A percentile compares a stretch with the other conserved stretches of the same genome.
Conservation (phyloP, 1,140 invertebrate species). For the Papilio glaucus region DNA sequence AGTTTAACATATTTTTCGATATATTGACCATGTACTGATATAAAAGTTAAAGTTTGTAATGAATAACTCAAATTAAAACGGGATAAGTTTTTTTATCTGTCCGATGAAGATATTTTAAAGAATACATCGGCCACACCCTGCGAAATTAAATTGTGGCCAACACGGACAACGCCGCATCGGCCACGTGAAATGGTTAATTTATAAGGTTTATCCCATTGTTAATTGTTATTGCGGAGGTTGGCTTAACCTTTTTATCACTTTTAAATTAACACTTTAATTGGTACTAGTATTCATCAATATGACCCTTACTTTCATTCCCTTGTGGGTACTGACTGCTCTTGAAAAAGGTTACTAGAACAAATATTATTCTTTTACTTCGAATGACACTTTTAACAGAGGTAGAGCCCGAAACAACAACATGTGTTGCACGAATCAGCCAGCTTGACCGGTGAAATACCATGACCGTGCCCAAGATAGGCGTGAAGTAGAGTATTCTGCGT, state of each 20-base stretch:
- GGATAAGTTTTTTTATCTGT: slow-evolving; percentile 47
- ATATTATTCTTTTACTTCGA: too few relatives aligned
- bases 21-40: background rate
- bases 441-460: too few relatives aligned
- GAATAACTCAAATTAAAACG: slow-evolving; percentile 32
- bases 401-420: too few relatives aligned
- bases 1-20: too few relatives aligned
- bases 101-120: slow-evolving; percentile 61
- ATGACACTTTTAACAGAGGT: too few relatives aligned
- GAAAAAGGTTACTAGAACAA: too few relatives aligned
- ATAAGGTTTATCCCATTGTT: slow-evolving; percentile 30
- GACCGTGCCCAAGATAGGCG: too few relatives aligned
- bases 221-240: slow-evolving; percentile 19
- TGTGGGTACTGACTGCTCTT: background rate
- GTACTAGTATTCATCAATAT: background rate
- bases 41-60: background rate
- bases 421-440: too few relatives aligned
- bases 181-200: slow-evolving; percentile 30
- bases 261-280: slow-evolving; percentile 19
- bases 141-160: background rate
- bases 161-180: background rate
- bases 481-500: too few relatives aligned
- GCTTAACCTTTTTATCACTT: slow-evolving; percentile 22
- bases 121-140: slow-evolving; percentile 50
- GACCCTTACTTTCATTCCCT: background rate